These are phyloP conservation scores for Caiman crocodilus DNA, from an alignment of 2,797 vertebrate species.

Conservation along the genomic window DNA sequence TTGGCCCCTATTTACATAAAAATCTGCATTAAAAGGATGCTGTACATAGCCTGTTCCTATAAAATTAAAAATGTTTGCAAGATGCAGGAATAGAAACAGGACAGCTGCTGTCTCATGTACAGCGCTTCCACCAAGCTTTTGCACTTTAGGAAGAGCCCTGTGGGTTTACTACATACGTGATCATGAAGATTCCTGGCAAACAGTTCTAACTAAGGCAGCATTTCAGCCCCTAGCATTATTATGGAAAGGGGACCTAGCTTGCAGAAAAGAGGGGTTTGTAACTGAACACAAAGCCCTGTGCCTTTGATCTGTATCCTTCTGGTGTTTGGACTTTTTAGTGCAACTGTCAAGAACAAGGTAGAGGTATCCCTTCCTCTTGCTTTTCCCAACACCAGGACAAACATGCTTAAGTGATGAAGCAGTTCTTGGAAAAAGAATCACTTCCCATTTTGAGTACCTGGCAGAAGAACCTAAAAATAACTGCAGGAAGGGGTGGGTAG, in stretches of 20 bases:
- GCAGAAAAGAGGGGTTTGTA: neutral
- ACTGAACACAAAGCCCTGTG: neutral
- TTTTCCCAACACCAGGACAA: constrained; percentile 26
- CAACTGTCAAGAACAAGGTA: neutral
- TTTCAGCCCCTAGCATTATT: neutral
- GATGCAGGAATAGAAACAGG: neutral
- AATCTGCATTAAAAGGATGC: neutral
- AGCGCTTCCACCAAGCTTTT: neutral
- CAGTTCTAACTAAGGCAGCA: neutral
- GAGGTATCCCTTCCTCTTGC: neutral
- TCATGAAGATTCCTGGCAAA: neutral
- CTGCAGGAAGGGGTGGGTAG: neutral
- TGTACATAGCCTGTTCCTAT: neutral
- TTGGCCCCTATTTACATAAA: neutral
- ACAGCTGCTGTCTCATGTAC: neutral
- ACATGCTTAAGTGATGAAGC: neutral
- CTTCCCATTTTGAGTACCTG: fast-evolving
- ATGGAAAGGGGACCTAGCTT: fast-evolving
- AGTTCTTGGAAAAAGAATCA: neutral
- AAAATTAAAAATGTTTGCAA: neutral
- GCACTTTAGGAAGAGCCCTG: neutral
- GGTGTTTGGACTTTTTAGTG: too few species aligned
- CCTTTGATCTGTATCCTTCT: too few species aligned
- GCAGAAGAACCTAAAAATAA: neutral
- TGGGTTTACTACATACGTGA: neutral